Evolutionary conservation across 2,797 vertebrate genomes (phyloP).

Genomic region (Scarus forsteni): DNA sequence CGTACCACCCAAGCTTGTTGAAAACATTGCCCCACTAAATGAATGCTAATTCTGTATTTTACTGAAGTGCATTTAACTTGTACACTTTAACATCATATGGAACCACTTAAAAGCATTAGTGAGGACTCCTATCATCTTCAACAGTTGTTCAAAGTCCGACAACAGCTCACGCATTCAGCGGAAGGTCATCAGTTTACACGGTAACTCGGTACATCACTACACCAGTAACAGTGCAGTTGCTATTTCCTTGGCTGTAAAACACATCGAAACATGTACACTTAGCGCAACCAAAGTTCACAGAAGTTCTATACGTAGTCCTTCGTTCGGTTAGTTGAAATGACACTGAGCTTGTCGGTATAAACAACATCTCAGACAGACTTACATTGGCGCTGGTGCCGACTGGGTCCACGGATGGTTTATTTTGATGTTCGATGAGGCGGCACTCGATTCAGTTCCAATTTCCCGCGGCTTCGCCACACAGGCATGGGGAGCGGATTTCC

Average conservation of each 20-base stretch:
- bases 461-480: conserved; percentile 63
- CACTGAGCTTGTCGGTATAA: background rate
- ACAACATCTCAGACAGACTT: background rate
- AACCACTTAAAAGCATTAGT: too few relatives aligned
- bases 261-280: background rate
- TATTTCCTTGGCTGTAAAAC: background rate
- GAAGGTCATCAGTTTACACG: too few relatives aligned
- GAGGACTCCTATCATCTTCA: too few relatives aligned
- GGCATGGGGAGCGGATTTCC: conserved; percentile 36
- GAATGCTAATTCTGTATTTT: too few relatives aligned
- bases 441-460: conserved; percentile 59
- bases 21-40: too few relatives aligned
- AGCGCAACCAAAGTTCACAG: background rate
- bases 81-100: too few relatives aligned
- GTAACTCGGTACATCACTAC: too few relatives aligned
- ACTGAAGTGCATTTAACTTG: too few relatives aligned
- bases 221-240: too few relatives aligned
- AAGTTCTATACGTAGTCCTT: background rate
- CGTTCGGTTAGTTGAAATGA: background rate
- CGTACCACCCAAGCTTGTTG: too few relatives aligned
- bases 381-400: background rate
- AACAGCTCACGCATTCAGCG: too few relatives aligned
- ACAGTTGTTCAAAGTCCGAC: too few relatives aligned
- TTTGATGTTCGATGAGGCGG: conserved; percentile 42
- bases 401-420: conserved; percentile 23